Base-by-base conservation (phyloP, 1,140 invertebrate species). In the Anoplophora glabripennis region DNA sequence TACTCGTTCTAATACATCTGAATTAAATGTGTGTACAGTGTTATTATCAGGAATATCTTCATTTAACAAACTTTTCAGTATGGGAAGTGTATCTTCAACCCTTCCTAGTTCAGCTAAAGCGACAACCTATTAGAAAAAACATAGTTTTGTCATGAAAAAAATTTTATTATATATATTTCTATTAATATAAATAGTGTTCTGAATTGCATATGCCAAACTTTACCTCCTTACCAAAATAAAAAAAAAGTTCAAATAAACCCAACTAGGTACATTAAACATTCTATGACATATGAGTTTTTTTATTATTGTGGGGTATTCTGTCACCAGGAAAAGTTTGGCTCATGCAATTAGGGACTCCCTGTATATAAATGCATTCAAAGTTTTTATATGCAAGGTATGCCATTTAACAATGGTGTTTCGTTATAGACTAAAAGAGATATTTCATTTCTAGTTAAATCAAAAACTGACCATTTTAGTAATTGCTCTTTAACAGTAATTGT, bases 11-110 rank as follows among this genome's bases (percentile, higher is more conserved):
- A 84, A 64, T 74, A 84, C 64, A 53, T 78, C 82, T 15, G 38
- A 57, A 54, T 76, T 82, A 64, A 83, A 85, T 7, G 77, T 80
- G 53, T 81, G 77, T 3, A 58, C 66, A 5, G 80, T 83, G 3
- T 40, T 64, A 40, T 69, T 65, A n/a, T 71, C 64, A 2, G 80
- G 79, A 38, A 21, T 48, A 66, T 89, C 84, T 40, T 78, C 64
- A 12, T 84, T 79, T n/a, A 89, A 63, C 5, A 83, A 73, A 5
- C 51, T 40, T 65, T 81, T 80, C 15, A 90, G 66, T 37, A 88
- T 72, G 1, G 83, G 77, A 7, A 89, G 71, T 34, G 83, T 78
- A 65, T 92, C 87, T 33, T 88, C 81, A 1, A 84, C 68, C 63
- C 86, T 75, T 2, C 82, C 81, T 47, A 90, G 59, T 28, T 84